phyloP scores from a whole-genome alignment of 35 echinoderm and acorn worm species.

The Anneissia japonica region DNA sequence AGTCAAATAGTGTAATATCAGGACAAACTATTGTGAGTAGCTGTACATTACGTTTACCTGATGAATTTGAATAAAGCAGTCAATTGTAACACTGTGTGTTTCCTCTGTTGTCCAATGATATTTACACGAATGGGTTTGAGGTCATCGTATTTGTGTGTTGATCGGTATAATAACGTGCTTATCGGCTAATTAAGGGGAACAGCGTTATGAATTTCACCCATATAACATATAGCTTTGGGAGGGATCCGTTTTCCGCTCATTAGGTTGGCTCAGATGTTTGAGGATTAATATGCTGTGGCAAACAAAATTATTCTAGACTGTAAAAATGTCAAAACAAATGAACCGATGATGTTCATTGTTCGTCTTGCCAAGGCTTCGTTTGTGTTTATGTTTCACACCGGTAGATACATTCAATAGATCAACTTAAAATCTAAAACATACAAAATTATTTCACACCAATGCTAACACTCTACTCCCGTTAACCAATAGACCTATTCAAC shows the following conservation, averaged over 20 bases:
- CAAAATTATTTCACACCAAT: too few relatives aligned
- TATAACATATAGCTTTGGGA: neutral
- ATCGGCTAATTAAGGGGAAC: neutral
- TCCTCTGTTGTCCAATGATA: neutral
- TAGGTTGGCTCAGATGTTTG: neutral
- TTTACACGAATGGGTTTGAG: neutral
- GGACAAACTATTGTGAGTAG: neutral
- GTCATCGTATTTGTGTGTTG: neutral
- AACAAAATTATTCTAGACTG: too few relatives aligned
- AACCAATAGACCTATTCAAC: too few relatives aligned
- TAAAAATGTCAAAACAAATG: neutral
- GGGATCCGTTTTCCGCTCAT: neutral
- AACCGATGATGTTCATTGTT: neutral
- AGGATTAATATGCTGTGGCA: too few relatives aligned
- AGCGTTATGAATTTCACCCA: neutral
- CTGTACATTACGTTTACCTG: neutral
- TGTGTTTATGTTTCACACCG: neutral
- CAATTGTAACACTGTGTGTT: neutral
- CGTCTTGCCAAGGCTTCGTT: neutral
- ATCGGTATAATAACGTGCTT: neutral
- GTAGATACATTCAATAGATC: neutral
- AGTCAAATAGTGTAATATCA: neutral
- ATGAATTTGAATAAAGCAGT: neutral
- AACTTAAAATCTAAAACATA: neutral
- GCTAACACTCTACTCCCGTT: too few relatives aligned